Evolutionary conservation across 1,140 invertebrate species (phyloP).

Genomic region (Eurosta solidaginis): DNA sequence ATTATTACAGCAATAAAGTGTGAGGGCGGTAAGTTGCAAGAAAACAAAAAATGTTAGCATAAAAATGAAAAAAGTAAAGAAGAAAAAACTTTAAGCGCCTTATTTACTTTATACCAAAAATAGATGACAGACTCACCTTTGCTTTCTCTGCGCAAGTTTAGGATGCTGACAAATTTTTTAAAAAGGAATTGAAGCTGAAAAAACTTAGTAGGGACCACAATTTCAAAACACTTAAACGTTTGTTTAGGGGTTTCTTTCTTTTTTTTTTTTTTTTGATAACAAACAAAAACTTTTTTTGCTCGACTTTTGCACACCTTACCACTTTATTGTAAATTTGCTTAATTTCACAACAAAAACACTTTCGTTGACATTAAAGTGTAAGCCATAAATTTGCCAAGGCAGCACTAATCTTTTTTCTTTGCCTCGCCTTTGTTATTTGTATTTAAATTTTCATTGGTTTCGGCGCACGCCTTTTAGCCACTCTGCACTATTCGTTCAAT

Average conservation of each 20-base stretch:
- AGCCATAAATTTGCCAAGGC: neutral
- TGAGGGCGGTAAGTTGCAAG: neutral
- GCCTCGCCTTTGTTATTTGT: neutral
- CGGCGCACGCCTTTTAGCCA: neutral
- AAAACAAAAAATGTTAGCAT: neutral
- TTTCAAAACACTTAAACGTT: neutral
- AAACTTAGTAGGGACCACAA: neutral
- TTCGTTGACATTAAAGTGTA: neutral
- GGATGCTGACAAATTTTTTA: neutral
- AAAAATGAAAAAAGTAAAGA: neutral
- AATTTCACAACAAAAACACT: neutral
- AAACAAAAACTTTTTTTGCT: neutral
- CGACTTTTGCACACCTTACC: slow-evolving; percentile 1
- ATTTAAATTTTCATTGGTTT: neutral
- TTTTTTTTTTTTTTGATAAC: no score
- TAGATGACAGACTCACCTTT: no score
- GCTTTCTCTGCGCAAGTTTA: no score
- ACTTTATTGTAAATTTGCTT: slow-evolving; percentile 1
- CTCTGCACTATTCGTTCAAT: neutral
- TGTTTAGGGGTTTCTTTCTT: neutral
- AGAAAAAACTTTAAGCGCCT: neutral
- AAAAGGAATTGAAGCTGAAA: neutral
- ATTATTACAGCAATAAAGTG: neutral
- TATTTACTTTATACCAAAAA: neutral
- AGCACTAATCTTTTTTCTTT: neutral